Conservation (phyloP, 2,888 invertebrate species). For the Cryptophagus acutangulus region DNA sequence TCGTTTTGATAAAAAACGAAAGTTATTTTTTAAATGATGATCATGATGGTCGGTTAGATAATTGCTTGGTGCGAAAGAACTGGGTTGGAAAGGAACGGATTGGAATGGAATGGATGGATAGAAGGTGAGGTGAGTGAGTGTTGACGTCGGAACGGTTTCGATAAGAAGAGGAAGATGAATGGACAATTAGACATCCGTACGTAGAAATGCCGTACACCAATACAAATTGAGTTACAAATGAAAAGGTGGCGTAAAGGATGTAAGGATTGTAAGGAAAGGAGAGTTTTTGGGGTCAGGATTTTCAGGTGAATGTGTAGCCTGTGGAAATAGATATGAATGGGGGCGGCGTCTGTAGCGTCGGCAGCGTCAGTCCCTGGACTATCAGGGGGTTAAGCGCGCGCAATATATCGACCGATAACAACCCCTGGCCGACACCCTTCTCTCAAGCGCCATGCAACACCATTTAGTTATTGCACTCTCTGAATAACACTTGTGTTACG, state of each 20-base stretch:
- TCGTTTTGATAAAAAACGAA: too few species aligned
- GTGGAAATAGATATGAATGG: constrained; percentile 29
- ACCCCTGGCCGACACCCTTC: constrained; percentile 52
- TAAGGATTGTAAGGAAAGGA: constrained; percentile 6
- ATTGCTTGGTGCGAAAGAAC: too few species aligned
- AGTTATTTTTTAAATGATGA: too few species aligned
- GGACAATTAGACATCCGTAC: constrained; percentile 22
- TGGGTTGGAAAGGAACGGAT: too few species aligned
- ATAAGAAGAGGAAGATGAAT: too few species aligned
- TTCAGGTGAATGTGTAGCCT: constrained; percentile 16
- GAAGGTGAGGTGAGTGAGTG: too few species aligned
- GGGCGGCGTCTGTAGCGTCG: constrained; percentile 29
- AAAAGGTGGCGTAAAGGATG: neutral
- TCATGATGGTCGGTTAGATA: too few species aligned
- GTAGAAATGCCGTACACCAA: constrained; percentile 17
- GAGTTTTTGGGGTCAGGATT: constrained; percentile 10
- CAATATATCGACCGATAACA: constrained; percentile 46
- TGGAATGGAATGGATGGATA: too few species aligned
- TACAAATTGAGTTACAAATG: constrained; percentile 1
- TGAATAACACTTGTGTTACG: constrained; percentile 60
- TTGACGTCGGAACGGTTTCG: too few species aligned
- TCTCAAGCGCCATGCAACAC: constrained; percentile 50
- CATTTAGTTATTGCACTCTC: constrained; percentile 61
- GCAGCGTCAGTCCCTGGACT: constrained; percentile 37
- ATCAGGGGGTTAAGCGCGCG: constrained; percentile 40